Conservation (phyloP, 2,797 vertebrate species). For the Hydrolagus colliei region DNA sequence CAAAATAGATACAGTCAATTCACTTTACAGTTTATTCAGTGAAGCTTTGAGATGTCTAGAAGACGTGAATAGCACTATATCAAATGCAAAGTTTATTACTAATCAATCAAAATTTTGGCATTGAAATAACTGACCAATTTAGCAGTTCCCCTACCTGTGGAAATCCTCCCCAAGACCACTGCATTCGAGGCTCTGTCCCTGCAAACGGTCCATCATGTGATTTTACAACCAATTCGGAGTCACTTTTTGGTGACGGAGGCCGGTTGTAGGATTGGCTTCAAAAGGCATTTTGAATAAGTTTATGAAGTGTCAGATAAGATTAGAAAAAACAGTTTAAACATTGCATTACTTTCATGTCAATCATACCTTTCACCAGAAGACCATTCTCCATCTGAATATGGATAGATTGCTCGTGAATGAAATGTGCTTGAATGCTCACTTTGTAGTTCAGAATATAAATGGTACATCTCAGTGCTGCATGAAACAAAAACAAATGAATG, state of each 20-base stretch:
- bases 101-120: too few species aligned
- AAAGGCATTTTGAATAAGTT: conserved; percentile 7
- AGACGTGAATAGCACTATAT: too few species aligned
- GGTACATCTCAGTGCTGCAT: conserved; percentile 63
- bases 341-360: background rate
- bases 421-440: conserved; percentile 37
- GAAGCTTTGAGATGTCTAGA: too few species aligned
- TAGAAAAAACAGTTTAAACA: background rate
- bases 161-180: conserved; percentile 89
- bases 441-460: conserved; percentile 55
- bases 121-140: background rate
- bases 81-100: too few species aligned
- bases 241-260: conserved; percentile 70
- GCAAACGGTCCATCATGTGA: conserved; percentile 47
- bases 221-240: conserved; percentile 80
- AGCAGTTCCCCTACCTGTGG: conserved; percentile 63
- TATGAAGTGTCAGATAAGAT: background rate
- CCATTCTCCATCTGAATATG: conserved; percentile 73
- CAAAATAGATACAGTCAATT: background rate
- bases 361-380: conserved; percentile 46
- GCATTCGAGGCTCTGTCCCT: conserved; percentile 61
- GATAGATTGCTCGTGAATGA: conserved; percentile 50
- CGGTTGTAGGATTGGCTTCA: conserved; percentile 52
- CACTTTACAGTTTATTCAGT: too few species aligned
- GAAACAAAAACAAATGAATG: background rate